A percentile compares a stretch with the other conserved stretches of the same genome.
phyloP scores from a whole-genome alignment of 1,140 invertebrate genomes.

The Riptortus pedestris region DNA sequence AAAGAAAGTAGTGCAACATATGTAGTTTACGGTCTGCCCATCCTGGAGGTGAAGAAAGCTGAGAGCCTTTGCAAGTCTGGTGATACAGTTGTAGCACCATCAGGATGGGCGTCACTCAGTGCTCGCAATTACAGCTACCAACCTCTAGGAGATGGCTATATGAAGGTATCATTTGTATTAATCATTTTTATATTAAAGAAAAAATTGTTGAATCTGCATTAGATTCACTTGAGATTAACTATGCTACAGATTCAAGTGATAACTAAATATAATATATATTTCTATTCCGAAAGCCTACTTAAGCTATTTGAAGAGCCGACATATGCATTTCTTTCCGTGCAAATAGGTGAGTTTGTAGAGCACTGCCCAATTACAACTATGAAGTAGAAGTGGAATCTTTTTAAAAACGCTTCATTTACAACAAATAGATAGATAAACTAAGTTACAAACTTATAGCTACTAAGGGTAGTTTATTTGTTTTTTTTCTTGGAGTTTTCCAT shows the following conservation, averaged over 20 bases:
- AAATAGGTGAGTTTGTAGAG: too few species aligned
- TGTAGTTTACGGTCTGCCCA: slow-evolving; percentile 47
- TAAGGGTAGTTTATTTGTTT: too few species aligned
- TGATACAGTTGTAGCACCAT: slow-evolving; percentile 22
- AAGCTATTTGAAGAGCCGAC: too few species aligned
- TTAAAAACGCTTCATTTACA: too few species aligned
- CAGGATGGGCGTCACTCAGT: slow-evolving; percentile 19
- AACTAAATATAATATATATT: too few species aligned
- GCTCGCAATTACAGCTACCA: slow-evolving; percentile 15
- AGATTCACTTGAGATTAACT: slow-evolving; percentile 2
- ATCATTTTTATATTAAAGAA: not conserved
- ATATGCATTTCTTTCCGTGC: too few species aligned
- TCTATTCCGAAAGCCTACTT: too few species aligned
- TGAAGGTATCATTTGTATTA: not conserved
- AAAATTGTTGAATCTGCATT: not conserved
- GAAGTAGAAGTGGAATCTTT: too few species aligned
- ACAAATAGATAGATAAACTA: too few species aligned
- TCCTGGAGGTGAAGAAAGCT: slow-evolving; percentile 47
- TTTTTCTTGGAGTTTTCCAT: too few species aligned
- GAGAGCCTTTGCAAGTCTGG: slow-evolving; percentile 26
- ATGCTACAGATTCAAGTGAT: not conserved
- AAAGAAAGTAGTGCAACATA: slow-evolving; percentile 42
- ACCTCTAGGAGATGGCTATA: slow-evolving; percentile 5
- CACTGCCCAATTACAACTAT: too few species aligned
- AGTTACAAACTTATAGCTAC: too few species aligned